Evolutionary conservation across 2,888 invertebrate species (phyloP).

Genomic region (Dorcus hopei): DNA sequence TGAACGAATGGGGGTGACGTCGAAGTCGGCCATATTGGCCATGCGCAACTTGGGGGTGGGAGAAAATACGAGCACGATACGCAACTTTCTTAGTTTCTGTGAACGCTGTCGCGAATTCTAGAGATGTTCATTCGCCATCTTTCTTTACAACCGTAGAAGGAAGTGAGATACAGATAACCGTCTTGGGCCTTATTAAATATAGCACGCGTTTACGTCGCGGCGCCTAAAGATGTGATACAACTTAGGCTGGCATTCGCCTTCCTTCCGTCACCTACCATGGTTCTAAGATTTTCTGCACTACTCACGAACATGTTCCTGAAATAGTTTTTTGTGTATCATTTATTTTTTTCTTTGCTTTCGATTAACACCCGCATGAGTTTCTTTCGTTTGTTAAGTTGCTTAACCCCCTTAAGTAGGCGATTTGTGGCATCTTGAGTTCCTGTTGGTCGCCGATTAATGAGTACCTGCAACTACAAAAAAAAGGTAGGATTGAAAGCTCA

Average conservation of each 20-base stretch:
- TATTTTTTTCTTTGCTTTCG: not conserved
- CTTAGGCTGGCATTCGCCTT: conserved; percentile 39
- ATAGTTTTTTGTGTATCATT: not conserved
- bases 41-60: conserved; percentile 36
- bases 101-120: conserved; percentile 28
- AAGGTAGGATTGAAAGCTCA: conserved; percentile 2
- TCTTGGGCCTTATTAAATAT: conserved; percentile 15
- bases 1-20: conserved; percentile 33
- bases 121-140: conserved; percentile 31
- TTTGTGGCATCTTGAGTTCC: not conserved
- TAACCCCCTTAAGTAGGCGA: not conserved
- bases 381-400: no score
- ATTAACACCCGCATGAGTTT: not conserved
- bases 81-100: conserved; percentile 38
- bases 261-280: conserved; percentile 34
- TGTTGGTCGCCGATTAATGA: not conserved
- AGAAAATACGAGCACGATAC: conserved; percentile 28
- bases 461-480: conserved; percentile 1
- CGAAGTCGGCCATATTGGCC: conserved; percentile 44
- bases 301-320: not conserved
- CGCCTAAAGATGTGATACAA: conserved; percentile 35
- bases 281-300: conserved; percentile 11
- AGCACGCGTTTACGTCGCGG: conserved; percentile 32
- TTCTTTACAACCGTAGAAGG: conserved; percentile 21
- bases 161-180: conserved; percentile 25